Evolutionary conservation across 2,113 vertebrate genomes (phyloP).

Genomic region (Erythrolamprus reginae): DNA sequence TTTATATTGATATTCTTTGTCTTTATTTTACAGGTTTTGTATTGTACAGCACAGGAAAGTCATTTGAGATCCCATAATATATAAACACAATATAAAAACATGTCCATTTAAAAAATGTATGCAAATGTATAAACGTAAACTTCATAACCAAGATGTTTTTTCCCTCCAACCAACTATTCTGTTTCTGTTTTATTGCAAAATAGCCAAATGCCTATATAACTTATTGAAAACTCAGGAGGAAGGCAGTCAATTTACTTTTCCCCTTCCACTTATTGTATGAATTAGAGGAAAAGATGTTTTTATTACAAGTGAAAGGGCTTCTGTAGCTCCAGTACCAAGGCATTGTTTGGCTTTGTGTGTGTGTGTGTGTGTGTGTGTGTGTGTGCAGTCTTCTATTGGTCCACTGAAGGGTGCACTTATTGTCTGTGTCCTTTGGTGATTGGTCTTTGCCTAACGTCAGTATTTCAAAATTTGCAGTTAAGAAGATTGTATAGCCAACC

Average conservation of each 20-base stretch:
- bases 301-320: not conserved
- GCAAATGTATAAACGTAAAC: not conserved
- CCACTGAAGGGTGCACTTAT: not conserved
- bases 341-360: no score
- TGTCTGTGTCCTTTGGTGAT: not conserved
- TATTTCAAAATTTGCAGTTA: not conserved
- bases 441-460: not conserved
- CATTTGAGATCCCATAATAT: not conserved
- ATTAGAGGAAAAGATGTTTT: not conserved
- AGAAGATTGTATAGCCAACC: not conserved
- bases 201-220: not conserved
- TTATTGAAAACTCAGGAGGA: not conserved
- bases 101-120: not conserved
- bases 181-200: not conserved
- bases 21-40: not conserved
- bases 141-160: not conserved
- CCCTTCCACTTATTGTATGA: not conserved
- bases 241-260: not conserved
- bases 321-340: not conserved
- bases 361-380: no score
- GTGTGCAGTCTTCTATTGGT: not conserved
- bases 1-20: not conserved
- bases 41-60: not conserved
- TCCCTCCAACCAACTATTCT: not conserved
- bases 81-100: not conserved